Base-by-base conservation (phyloP, 1,140 invertebrate genomes). In the Caenorhabditis briggsae region DNA sequence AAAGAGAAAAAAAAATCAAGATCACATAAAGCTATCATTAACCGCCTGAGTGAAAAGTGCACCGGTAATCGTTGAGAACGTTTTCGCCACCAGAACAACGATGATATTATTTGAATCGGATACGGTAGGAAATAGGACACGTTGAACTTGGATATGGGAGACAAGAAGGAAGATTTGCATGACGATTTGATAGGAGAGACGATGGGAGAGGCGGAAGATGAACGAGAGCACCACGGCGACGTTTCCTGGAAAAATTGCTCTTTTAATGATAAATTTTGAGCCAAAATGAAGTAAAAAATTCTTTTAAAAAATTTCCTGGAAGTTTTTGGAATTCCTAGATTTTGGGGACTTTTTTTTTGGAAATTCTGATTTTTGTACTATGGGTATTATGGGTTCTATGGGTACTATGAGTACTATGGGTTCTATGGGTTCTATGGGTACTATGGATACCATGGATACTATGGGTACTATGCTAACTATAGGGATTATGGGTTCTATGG, bases 61-160 rank as follows among this genome's bases (percentile, higher is more conserved):
- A 23, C 70, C 70, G 46, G 70, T 78, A 25, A 18, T 16, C 9
- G 43, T 50, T 5, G 70, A 78, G 46, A 50, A 50, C 14, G n/a
- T 7, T n/a, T 50, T 50, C 7, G 46, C 46, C 8, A n/a, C n/a
- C 14, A 78, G 70, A 6, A 78, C 70, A 12, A 78, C 46, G 46
- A 50, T 78, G 43, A 78, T 50, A 23, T 78, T 78, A n/a, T 50
- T n/a, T 1, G 70, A 12, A 7, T 5, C 12, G 7, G 70, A 78
- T 2, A 78, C 46, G 18, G 70, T 50, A 9, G 70, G 70, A n/a
- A 78, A 78, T 2, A 78, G 70, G 11, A 78, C 85, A 74, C 86
- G 64, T 85, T 92, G 91, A 43, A 91, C 86, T 86, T 92, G 91
- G 43, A 92, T 55, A 84, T 92, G 91, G 14, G 91, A 92, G 58